Evolutionary conservation across 2,113 vertebrate species (phyloP).

Genomic region (Sorex araneus): DNA sequence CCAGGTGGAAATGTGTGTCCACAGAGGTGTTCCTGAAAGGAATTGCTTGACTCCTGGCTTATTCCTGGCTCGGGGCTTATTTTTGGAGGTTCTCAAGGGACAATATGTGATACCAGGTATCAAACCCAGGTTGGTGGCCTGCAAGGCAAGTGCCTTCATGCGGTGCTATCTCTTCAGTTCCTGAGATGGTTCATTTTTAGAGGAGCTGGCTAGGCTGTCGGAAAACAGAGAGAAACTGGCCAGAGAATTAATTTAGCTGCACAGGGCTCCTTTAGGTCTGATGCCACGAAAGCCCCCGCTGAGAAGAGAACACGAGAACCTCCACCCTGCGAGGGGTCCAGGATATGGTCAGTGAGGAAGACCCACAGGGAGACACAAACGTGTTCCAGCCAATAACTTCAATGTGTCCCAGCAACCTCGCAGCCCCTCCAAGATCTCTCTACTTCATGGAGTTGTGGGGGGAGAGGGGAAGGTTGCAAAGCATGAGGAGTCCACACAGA

Average conservation of each 20-base stretch:
- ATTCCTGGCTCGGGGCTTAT: too few species aligned
- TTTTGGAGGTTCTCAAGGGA: too few species aligned
- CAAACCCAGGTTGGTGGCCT: too few species aligned
- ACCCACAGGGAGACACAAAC: neutral
- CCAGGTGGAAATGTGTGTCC: neutral
- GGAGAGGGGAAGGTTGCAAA: too few species aligned
- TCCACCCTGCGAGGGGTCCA: too few species aligned
- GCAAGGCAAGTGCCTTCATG: too few species aligned
- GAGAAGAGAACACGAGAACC: neutral
- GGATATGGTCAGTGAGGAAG: too few species aligned
- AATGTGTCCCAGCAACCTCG: too few species aligned
- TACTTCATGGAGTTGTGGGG: too few species aligned
- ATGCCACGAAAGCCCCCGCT: neutral
- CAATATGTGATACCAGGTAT: too few species aligned
- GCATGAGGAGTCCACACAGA: neutral
- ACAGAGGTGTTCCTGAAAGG: neutral
- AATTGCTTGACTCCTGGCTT: neutral
- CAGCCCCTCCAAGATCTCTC: neutral
- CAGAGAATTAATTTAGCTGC: neutral
- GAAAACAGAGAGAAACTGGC: neutral
- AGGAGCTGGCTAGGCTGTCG: neutral
- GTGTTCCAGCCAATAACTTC: too few species aligned
- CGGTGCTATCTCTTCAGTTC: too few species aligned
- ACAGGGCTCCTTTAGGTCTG: neutral
- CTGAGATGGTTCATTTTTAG: neutral